Evolutionary conservation across 2,888 invertebrate genomes (phyloP), one percentile per base, ranked within the genome.

Genomic region (Lamellibrachia columna): DNA sequence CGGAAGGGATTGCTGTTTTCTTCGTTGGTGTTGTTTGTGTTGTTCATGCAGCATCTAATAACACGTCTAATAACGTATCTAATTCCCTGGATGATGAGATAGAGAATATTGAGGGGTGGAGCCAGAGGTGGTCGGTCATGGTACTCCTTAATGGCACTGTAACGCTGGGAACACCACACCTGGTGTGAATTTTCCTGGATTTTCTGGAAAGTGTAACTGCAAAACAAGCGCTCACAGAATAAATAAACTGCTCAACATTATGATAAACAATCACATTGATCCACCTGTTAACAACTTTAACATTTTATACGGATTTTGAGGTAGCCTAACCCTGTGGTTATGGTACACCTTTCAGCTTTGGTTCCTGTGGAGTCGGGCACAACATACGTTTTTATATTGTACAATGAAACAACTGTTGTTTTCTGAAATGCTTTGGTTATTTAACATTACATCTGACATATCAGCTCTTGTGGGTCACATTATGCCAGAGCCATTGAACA

Each of bases 141-240:
- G 93, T 96, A 96, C 93, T 96, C 96, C 92, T 95, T 94, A 58
- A 96, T 95, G 90, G 96, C 94, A 75, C 94, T 94, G 94, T 96
- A 96, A 7, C 96, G 95, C 94, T 96, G 96, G 94, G 95, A 96
- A 92, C 95, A 95, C 96, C 96, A 96, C 75, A 95, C 95, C 93
- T 94, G 94, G 94, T 96, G 96, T 7, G 96, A 96, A 92, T 96
- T 95, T 15, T 95, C 96, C 93, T 96, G 96, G 0, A 96, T 94
- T 55, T 94, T 94, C 92, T 95, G 95, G 94, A 96, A 96, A 6
- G 96, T 96, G 95, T 95, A 95, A 94, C 96, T 96, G 94, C 92
- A 94, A 94, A 40, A 53, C 92, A 93, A 93, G 28, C 75, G n/a
- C 22, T 11, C 75, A 6, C n/a, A 75, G 1, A 11, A 75, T 75